Evolutionary conservation across 1,140 invertebrate species (phyloP).

Genomic region (Polypedilum pembai): DNA sequence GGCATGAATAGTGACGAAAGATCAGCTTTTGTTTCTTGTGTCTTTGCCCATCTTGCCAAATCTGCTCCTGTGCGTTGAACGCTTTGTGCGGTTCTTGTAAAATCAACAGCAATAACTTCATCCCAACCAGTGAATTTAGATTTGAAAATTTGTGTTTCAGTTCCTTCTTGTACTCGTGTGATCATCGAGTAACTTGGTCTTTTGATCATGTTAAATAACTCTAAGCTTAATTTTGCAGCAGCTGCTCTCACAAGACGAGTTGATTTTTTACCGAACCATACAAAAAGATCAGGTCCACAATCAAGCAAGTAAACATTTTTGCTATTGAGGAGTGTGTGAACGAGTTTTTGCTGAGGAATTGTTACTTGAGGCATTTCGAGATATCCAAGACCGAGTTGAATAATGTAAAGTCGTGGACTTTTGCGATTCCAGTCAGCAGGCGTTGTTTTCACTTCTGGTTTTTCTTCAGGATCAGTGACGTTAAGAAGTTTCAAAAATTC

Average conservation of each 20-base stretch:
- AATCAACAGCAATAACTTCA: conserved; percentile 98
- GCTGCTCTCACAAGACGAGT: conserved; percentile 91
- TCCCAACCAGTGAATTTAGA: conserved; percentile 97
- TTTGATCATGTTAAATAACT: conserved; percentile 87
- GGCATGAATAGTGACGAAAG: conserved; percentile 92
- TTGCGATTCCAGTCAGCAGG: conserved; percentile 45
- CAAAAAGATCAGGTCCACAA: conserved; percentile 92
- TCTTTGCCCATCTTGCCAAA: conserved; percentile 83
- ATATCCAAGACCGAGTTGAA: conserved; percentile 96
- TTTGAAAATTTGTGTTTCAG: conserved; percentile 86
- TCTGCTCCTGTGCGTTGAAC: conserved; percentile 94
- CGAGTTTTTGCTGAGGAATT: conserved; percentile 65
- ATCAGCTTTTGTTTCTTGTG: conserved; percentile 85
- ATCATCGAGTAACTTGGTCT: conserved; percentile 83
- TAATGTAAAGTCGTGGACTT: conserved; percentile 88
- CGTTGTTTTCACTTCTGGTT: conserved; percentile 40
- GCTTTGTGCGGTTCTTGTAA: conserved; percentile 95
- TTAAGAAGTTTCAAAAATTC: conserved; percentile 78
- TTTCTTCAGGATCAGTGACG: conserved; percentile 40
- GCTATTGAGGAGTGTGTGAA: conserved; percentile 71
- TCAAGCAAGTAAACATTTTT: conserved; percentile 97
- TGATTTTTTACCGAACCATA: conserved; percentile 99
- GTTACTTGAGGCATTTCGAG: conserved; percentile 95
- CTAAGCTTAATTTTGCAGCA: conserved; percentile 90
- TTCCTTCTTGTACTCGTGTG: conserved; percentile 80